A percentile compares a stretch with the other conserved stretches of the same genome.
Conservation (phyloP, 2,113 vertebrate species). For the Spheniscus mendiculus region DNA sequence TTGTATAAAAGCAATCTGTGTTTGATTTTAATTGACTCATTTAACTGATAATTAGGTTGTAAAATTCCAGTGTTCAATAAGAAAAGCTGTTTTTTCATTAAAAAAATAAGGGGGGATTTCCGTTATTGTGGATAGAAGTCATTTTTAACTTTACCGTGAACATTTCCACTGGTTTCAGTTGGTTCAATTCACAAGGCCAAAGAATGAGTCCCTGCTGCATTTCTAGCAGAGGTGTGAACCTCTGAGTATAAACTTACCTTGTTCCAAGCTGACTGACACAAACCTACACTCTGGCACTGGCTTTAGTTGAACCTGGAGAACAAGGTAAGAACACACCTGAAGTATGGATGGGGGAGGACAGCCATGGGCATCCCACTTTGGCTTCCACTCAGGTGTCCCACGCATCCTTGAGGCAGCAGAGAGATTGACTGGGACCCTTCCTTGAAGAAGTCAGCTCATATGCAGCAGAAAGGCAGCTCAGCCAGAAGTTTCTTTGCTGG, state of each 20-base stretch:
- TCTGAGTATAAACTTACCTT: background rate
- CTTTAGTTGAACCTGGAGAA: background rate
- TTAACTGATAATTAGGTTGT: background rate
- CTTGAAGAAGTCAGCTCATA: background rate
- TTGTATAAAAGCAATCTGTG: background rate
- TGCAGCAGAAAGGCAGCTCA: background rate
- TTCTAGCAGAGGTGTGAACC: background rate
- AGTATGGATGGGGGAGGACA: background rate
- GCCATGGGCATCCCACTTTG: too few relatives aligned
- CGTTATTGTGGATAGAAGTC: background rate
- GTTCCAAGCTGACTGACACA: background rate
- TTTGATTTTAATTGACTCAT: background rate
- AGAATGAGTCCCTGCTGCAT: background rate
- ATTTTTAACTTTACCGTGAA: conserved; percentile 21
- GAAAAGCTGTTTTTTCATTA: background rate
- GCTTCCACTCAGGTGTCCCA: background rate
- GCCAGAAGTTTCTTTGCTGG: background rate
- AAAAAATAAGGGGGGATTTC: rapidly evolving
- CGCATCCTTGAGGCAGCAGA: background rate
- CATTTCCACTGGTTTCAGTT: background rate
- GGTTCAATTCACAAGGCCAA: background rate
- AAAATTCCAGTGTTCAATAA: background rate
- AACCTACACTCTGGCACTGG: background rate
- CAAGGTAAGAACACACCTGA: background rate
- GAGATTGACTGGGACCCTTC: background rate